Base-by-base conservation (phyloP, 2,113 vertebrate genomes). In the Procapra przewalskii region DNA sequence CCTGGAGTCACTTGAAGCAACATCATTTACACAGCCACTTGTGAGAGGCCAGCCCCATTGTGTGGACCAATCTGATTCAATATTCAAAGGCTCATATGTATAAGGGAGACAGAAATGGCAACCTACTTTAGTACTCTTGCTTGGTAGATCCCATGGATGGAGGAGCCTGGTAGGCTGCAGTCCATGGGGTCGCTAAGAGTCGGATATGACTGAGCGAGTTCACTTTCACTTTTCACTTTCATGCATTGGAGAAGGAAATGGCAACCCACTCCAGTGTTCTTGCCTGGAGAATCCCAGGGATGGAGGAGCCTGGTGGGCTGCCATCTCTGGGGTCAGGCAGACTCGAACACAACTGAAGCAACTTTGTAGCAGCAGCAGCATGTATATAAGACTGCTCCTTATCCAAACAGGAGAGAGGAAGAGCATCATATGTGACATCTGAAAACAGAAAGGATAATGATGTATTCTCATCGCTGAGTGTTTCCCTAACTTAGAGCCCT, bases 381-480 rank as follows among this genome's bases (percentile, higher is more conserved):
- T 40, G 82, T 94, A 43, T 57, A 64, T 11, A 29, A 94, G 59
- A 95, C 25, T 83, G 43, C 33, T 90, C 36, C 14, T 91, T 29
- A 33, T 50, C 67, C 92, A 87, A 90, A 94, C 13, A 92, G 27
- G 14, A 83, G n/a, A 86, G 82, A 48, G 17, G 54, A 40, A 6
- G 4, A 86, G 11, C 45, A 92, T 67, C 50, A 75, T 52, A 60
- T 57, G 4, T 94, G 80, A 79, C 71, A 87, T 64, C 85, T 94
- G 33, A 40, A 40, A 75, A 79, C 55, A 83, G 60, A 92, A 96
- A 83, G 25, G n/a, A 94, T 86, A 97, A 86, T 86, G 60, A 87
- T 92, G 23, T 62, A 94, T 87, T 92, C 75, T 94, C 54, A 94
- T 50, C 52, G 4, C 54, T 77, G 55, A 6, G 40, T 48, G n/a